These are phyloP conservation scores for Bovichtus variegatus DNA, from an alignment of 2,797 vertebrate species.

Conservation along the genomic window DNA sequence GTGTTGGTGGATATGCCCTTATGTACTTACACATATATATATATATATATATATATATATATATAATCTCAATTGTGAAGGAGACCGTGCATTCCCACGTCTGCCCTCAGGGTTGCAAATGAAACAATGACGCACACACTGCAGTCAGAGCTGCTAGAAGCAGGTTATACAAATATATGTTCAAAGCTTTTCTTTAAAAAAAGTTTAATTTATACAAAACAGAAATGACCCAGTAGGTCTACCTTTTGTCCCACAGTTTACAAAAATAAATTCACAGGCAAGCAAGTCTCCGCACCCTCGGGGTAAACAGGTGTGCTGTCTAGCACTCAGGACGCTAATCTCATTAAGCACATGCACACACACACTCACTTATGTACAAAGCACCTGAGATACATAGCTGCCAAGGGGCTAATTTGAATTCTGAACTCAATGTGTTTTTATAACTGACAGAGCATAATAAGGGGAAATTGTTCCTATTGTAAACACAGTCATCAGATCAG, in stretches of 20 bases:
- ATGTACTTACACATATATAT: constrained; percentile 27
- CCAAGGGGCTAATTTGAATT: constrained; percentile 63
- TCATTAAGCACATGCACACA: constrained; percentile 45
- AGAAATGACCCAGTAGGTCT: constrained; percentile 24
- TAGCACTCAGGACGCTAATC: constrained; percentile 58
- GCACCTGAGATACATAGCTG: constrained; percentile 79
- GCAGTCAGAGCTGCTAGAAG: constrained; percentile 2
- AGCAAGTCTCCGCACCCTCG: constrained; percentile 44
- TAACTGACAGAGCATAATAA: constrained; percentile 41
- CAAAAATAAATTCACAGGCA: constrained; percentile 74
- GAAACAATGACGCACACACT: not conserved
- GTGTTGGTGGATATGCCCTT: constrained; percentile 35
- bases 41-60: constrained; percentile 16
- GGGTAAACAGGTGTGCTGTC: constrained; percentile 64
- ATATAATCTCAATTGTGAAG: constrained; percentile 16
- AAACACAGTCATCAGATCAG: constrained; percentile 50
- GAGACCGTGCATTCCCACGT: constrained; percentile 27
- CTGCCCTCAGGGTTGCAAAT: not conserved
- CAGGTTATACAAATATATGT: not conserved
- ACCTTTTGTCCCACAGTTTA: constrained; percentile 54
- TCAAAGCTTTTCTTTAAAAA: constrained; percentile 16
- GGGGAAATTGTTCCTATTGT: constrained; percentile 46
- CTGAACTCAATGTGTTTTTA: constrained; percentile 51
- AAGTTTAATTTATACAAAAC: constrained; percentile 68
- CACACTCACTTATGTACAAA: constrained; percentile 26